Percentiles rank a stretch among this genome's conserved stretches.
phyloP scores from a whole-genome alignment of 2,113 vertebrate genomes.

The Chaetops frenatus region DNA sequence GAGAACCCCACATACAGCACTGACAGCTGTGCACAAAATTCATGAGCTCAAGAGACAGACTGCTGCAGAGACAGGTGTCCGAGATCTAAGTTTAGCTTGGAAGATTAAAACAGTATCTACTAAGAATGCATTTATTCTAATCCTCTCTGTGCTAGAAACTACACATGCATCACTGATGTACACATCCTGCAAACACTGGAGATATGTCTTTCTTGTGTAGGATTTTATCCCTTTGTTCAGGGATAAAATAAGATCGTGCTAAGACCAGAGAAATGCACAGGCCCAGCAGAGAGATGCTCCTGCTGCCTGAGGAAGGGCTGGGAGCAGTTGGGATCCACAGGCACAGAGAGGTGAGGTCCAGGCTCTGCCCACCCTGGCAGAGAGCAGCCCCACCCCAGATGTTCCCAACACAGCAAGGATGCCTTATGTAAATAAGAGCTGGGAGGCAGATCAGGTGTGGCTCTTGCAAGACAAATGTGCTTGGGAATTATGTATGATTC shows the following conservation, averaged over 20 bases:
- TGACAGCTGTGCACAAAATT: constrained; percentile 68
- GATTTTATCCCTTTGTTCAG: constrained; percentile 19
- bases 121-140: constrained; percentile 68
- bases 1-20: constrained; percentile 54
- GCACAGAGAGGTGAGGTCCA: neutral
- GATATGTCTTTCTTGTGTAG: neutral
- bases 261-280: neutral
- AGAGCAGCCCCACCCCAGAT: constrained; percentile 25
- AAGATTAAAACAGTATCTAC: constrained; percentile 65
- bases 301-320: neutral
- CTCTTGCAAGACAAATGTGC: constrained; percentile 51
- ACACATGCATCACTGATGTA: constrained; percentile 9
- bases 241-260: neutral
- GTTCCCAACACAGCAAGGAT: constrained; percentile 6
- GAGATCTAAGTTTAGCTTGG: constrained; percentile 67
- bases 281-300: neutral
- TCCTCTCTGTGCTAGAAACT: constrained; percentile 49
- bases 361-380: constrained; percentile 31
- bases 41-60: constrained; percentile 59
- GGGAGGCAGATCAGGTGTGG: constrained; percentile 59
- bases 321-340: neutral
- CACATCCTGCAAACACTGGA: constrained; percentile 22
- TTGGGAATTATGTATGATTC: constrained; percentile 51
- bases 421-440: constrained; percentile 41
- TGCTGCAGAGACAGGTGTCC: constrained; percentile 69